Evolutionary conservation across 2,113 vertebrate genomes (phyloP), one percentile per base, ranked within the genome.

Genomic region (Menura novaehollandiae): DNA sequence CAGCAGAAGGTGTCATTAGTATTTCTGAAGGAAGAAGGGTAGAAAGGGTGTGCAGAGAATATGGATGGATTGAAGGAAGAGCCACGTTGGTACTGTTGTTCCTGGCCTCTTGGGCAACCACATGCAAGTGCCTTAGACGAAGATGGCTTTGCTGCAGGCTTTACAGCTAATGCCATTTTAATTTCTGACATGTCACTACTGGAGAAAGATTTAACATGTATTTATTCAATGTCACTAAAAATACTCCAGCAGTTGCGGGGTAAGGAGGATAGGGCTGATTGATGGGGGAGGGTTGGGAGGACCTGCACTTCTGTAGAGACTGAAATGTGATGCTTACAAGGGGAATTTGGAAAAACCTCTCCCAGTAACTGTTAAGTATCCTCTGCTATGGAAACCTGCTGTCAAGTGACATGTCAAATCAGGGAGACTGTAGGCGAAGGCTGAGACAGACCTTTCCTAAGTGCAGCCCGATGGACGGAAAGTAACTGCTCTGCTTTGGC

Each of bases 141-240:
- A 90, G 39, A 62, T 56, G 74, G 59, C 73, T 95, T 92, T 81
- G 75, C 96, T 95, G 79, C 71, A 93, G 85, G 93, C 92, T 22
- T 56, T 86, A 63, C 39, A 91, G 76, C 44, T 81, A 80, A 93
- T 92, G 96, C 76, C 52, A 72, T 93, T 90, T 96, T 88, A 80
- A 95, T 93, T 91, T 94, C 52, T 84, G 75, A 60, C 79, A 64
- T 86, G 83, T 72, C 83, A 67, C 85, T 81, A 92, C 86, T 67
- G 47, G 66, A 86, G 77, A 95, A 92, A 88, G 21, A 95, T 67
- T 85, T 88, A 94, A 84, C 37, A 60, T 83, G 24, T 85, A 88
- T 93, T 92, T 95, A 85, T 93, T 94, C 91, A 80, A 12, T 23
- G 22, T 63, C 90, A 74, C 92, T 94, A 89, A 97, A 95, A 96